Conservation (phyloP, 2,888 invertebrate genomes). For the Drosophila barbarae region DNA sequence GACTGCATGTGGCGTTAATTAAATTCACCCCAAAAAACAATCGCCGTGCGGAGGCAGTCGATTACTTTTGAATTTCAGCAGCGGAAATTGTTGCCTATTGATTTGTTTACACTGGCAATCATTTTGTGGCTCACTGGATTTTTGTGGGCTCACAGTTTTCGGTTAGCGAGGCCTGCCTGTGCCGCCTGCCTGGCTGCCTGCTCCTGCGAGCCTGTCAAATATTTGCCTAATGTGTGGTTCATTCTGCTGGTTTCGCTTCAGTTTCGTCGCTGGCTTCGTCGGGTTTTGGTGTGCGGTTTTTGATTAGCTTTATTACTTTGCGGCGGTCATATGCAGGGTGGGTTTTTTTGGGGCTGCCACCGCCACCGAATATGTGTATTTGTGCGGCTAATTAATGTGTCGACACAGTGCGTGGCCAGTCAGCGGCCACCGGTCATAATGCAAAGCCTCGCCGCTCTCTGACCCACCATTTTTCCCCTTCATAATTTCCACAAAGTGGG, state of each 20-base stretch:
- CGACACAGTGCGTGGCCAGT: conserved; percentile 49
- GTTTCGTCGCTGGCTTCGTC: conserved; percentile 10
- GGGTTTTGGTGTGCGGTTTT: conserved; percentile 60
- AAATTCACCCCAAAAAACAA: conserved; percentile 43
- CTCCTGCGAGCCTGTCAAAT: conserved; percentile 58
- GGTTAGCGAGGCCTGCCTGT: conserved; percentile 14
- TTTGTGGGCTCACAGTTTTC: conserved; percentile 34
- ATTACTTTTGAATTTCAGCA: conserved; percentile 49
- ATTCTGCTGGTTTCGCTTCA: conserved; percentile 51
- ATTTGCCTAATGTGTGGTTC: conserved; percentile 71
- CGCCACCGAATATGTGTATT: conserved; percentile 9
- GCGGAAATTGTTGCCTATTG: conserved; percentile 48
- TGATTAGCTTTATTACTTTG: conserved; percentile 74
- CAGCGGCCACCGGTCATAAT: conserved; percentile 36
- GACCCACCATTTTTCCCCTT: conserved; percentile 42
- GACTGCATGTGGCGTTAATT: conserved; percentile 57
- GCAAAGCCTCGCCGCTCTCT: conserved; percentile 18
- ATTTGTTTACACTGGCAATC: conserved; percentile 68
- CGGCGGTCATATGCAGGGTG: conserved; percentile 41
- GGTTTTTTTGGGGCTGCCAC: neutral
- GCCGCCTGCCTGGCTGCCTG: conserved; percentile 2
- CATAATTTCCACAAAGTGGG: conserved; percentile 36
- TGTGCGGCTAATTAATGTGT: conserved; percentile 68
- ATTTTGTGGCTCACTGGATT: conserved; percentile 69
- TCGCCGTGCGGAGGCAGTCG: conserved; percentile 32